Conservation (phyloP, 2,113 vertebrate genomes). For the Eurypyga helias region DNA sequence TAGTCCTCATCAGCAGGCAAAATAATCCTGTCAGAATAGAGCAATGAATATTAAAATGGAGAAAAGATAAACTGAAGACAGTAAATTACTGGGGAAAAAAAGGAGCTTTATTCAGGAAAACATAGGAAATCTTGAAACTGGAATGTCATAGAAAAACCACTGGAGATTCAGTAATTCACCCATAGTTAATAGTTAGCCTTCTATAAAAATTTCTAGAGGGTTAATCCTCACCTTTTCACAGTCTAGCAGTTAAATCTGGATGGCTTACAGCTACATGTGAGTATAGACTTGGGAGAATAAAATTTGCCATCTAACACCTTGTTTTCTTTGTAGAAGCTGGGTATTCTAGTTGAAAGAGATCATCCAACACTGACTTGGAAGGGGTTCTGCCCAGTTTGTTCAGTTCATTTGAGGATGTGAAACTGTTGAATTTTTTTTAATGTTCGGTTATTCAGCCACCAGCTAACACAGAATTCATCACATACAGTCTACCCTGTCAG, state of each 20-base stretch:
- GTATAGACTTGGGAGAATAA: neutral
- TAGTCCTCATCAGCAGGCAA: neutral
- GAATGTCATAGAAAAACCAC: neutral
- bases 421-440: neutral
- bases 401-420: neutral
- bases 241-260: neutral
- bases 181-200: neutral
- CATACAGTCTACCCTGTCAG: neutral
- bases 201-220: neutral
- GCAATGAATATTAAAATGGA: neutral
- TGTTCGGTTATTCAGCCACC: neutral
- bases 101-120: neutral
- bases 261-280: neutral
- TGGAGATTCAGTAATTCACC: neutral
- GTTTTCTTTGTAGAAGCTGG: neutral
- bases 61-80: neutral
- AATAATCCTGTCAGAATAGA: neutral
- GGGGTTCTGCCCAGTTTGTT: neutral
- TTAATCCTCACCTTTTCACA: neutral
- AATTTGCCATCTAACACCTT: neutral
- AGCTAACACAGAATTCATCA: neutral
- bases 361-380: neutral
- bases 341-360: neutral
- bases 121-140: neutral
- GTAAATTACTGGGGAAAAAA: neutral